phyloP scores from a whole-genome alignment of 1,140 invertebrate species.

The Meloidogyne hapla region DNA sequence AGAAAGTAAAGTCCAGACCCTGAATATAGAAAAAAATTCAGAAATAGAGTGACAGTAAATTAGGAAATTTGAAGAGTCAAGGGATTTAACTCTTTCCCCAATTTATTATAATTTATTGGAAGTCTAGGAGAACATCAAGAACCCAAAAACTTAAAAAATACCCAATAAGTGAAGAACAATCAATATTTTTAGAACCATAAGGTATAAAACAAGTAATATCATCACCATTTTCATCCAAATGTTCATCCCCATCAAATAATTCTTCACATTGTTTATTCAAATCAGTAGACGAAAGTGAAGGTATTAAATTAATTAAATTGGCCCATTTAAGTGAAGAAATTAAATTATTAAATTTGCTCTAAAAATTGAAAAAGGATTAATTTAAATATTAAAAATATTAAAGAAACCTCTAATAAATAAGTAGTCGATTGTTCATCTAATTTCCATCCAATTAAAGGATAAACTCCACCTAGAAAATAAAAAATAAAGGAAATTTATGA shows the following conservation, averaged over 20 bases:
- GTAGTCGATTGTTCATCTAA: constrained; percentile 68
- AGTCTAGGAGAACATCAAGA: background rate
- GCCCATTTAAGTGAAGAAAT: background rate
- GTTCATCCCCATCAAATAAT: background rate
- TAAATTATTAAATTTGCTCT: background rate
- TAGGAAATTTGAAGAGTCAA: no score
- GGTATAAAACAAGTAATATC: background rate
- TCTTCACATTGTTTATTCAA: background rate
- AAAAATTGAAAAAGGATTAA: background rate
- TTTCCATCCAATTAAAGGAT: constrained; percentile 82
- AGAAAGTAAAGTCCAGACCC: no score
- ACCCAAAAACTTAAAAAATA: background rate
- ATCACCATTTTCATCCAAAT: background rate
- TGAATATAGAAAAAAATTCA: no score
- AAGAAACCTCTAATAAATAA: constrained; percentile 74
- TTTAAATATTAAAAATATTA: background rate
- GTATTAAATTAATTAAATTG: background rate
- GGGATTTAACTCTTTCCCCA: no score
- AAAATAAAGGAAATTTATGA: background rate
- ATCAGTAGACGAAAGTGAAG: background rate
- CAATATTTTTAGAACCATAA: background rate
- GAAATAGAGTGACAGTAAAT: no score
- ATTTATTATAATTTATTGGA: no score
- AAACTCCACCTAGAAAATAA: constrained; percentile 73
- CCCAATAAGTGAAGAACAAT: background rate